A percentile compares a stretch with the other conserved stretches of the same genome.
Conservation (phyloP, 1,140 invertebrate genomes). For the Proales similis region DNA sequence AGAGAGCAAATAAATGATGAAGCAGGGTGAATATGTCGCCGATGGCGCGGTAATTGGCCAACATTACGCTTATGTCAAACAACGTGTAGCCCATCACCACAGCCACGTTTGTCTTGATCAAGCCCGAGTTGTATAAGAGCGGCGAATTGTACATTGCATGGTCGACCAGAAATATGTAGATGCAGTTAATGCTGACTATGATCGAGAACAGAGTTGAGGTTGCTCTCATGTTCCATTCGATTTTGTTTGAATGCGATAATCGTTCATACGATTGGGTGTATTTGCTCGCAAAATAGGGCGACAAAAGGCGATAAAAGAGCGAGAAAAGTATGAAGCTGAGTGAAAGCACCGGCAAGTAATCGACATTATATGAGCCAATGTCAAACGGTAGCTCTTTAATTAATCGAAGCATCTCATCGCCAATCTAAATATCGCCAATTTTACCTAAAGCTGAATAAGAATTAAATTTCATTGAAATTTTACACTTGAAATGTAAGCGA, state of each 20-base stretch:
- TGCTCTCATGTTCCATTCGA: constrained; percentile 41
- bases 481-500: too few relatives aligned
- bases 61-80: constrained; percentile 44
- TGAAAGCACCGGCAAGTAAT: constrained; percentile 13
- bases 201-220: constrained; percentile 45
- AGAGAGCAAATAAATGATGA: constrained; percentile 47
- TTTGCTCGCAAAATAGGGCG: not conserved
- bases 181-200: constrained; percentile 45
- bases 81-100: constrained; percentile 32
- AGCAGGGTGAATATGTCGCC: constrained; percentile 47
- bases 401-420: constrained; percentile 23
- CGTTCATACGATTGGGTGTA: not conserved
- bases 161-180: constrained; percentile 45
- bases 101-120: constrained; percentile 29
- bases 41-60: constrained; percentile 45
- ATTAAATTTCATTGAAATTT: too few relatives aligned
- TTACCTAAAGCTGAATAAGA: constrained; percentile 6
- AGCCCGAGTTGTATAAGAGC: constrained; percentile 41
- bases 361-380: not conserved
- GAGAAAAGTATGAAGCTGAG: not conserved
- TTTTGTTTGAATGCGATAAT: constrained; percentile 6
- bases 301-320: constrained; percentile 8
- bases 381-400: constrained; percentile 16
- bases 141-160: constrained; percentile 43
- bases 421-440: constrained; percentile 9